Evolutionary conservation across 2,888 invertebrate genomes (phyloP).

Genomic region (Brachyptera risi): DNA sequence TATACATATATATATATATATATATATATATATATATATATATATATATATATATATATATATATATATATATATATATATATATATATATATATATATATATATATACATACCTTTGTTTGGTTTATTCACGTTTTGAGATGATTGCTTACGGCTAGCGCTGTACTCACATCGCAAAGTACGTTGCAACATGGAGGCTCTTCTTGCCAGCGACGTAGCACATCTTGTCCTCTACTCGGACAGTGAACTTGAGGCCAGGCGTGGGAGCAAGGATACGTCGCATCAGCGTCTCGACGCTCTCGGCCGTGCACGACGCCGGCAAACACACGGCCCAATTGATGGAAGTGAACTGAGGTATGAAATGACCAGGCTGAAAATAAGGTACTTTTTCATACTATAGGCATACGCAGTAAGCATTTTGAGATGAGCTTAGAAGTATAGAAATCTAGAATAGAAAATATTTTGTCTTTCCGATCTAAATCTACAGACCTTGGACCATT

Average conservation of each 20-base stretch:
- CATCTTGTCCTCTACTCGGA: constrained; percentile 55
- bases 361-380: constrained; percentile 60
- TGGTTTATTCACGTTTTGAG: background rate
- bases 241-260: constrained; percentile 53
- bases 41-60: no score
- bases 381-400: no score
- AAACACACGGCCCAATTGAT: constrained; percentile 68
- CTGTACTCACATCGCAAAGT: constrained; percentile 48
- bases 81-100: no score
- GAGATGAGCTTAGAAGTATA: no score
- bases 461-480: no score
- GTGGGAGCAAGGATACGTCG: constrained; percentile 56
- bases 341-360: constrained; percentile 65
- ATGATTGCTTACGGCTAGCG: background rate
- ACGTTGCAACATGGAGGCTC: constrained; percentile 42
- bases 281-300: constrained; percentile 55
- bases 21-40: no score
- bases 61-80: no score
- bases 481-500: no score
- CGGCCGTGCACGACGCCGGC: constrained; percentile 58
- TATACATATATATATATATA: no score
- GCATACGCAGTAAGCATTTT: no score
- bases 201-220: constrained; percentile 51
- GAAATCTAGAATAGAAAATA: no score
- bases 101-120: no score